Evolutionary conservation across 23 tunicate genomes (phyloP), one percentile per base, ranked within the genome.

Genomic region (Oikopleura vanhoeffeni): DNA sequence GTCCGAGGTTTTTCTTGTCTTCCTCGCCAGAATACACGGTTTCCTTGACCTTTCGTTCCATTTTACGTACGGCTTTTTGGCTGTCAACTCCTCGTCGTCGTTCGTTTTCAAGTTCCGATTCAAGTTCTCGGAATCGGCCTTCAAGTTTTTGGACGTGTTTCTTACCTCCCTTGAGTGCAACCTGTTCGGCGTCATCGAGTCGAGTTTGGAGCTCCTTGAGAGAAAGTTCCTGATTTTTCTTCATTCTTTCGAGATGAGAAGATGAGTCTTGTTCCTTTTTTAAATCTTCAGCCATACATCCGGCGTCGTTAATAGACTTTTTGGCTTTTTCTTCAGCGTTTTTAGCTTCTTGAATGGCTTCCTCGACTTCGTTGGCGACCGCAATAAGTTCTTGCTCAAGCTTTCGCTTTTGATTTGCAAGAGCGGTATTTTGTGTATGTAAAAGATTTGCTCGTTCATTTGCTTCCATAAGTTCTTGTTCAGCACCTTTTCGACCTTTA

Each of bases 41-140:
- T 76, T 93, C 98, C 87, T 93, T 93, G 57, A 93, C 88, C 8
- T 91, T 76, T 33, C 98, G 86, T 76, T 93, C 98, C 94, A 89
- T 89, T 86, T 93, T 93, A 40, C 98, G 79, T 83, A 90, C 85
- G 83, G 88, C 90, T 89, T 93, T 93, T 34, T 88, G 76, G 0
- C 94, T 89, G 40, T 93, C 98, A 84, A 89, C 94, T 60, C 90
- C 94, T 0, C 98, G 98, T 38, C 94, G 89, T 93, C n/a, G n/a
- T n/a, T n/a, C n/a, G n/a, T n/a, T n/a, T n/a, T n/a, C n/a, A n/a
- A n/a, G n/a, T n/a, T n/a, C 96, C 76, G 83, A 42, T 83, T 93
- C 94, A 30, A 93, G 35, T 57, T 93, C 98, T 49, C 60, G 60
- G 18, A 49, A 4, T 18, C 18, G 32, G 84, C 39, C 77, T 41